These are phyloP conservation scores for Charadrius vociferus DNA, from an alignment of 2,113 vertebrate genomes.

Conservation along the genomic window DNA sequence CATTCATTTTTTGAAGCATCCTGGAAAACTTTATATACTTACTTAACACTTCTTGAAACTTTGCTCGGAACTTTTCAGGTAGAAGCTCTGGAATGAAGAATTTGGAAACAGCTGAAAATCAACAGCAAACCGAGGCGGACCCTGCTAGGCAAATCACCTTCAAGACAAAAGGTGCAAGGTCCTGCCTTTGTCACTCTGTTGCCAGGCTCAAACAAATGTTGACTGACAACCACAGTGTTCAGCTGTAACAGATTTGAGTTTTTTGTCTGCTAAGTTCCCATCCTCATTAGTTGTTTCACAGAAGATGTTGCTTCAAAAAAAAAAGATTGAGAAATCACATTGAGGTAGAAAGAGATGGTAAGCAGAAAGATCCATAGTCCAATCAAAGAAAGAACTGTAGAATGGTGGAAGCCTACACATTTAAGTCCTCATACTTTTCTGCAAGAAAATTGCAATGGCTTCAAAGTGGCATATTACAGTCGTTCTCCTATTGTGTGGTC, in stretches of 20 bases:
- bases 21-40: neutral
- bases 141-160: neutral
- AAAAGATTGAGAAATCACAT: neutral
- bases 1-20: neutral
- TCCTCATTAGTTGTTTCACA: neutral
- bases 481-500: neutral
- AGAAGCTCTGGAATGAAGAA: neutral
- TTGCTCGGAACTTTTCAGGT: neutral
- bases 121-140: neutral
- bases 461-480: neutral
- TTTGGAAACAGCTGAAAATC: neutral
- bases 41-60: neutral
- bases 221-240: neutral
- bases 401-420: neutral
- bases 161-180: neutral
- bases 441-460: neutral
- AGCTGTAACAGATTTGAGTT: neutral
- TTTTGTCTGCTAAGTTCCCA: neutral
- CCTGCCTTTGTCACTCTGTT: neutral
- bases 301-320: neutral
- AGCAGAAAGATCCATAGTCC: neutral
- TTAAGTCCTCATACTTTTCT: neutral
- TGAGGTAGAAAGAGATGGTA: neutral
- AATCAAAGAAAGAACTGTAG: neutral
- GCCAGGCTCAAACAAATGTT: neutral